These are phyloP conservation scores for Vicugna pacos DNA, from an alignment of 2,113 vertebrate species.

Conservation along the genomic window DNA sequence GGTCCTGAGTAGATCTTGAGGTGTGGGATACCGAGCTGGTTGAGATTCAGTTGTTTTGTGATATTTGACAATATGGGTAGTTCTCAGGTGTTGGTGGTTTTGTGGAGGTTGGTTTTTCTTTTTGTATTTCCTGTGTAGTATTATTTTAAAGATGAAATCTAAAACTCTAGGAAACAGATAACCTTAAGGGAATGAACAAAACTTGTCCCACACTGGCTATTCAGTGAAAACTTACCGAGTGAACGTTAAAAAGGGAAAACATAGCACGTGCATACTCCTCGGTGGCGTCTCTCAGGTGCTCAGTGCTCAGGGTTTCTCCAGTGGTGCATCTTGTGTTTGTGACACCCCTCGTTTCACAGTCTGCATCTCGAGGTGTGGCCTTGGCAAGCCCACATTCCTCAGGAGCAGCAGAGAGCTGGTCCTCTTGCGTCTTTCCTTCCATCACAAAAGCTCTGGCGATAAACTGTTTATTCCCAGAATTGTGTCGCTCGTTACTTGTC, in stretches of 20 bases:
- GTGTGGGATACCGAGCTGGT: neutral
- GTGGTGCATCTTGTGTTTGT: neutral
- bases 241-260: neutral
- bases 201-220: neutral
- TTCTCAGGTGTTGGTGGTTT: conserved; percentile 57
- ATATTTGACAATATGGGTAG: neutral
- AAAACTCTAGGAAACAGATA: conserved; percentile 35
- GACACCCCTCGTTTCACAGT: conserved; percentile 59
- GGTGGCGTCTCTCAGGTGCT: conserved; percentile 14
- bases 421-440: conserved; percentile 62
- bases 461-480: conserved; percentile 66
- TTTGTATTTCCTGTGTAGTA: conserved; percentile 33
- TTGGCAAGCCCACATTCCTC: conserved; percentile 53
- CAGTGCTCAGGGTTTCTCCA: conserved; percentile 29
- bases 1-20: conserved; percentile 3
- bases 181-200: neutral
- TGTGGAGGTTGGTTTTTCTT: conserved; percentile 37
- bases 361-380: conserved; percentile 59
- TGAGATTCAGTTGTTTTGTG: conserved; percentile 29
- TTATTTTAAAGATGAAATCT: conserved; percentile 40
- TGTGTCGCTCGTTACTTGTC: conserved; percentile 62
- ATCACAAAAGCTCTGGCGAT: conserved; percentile 65
- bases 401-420: conserved; percentile 60
- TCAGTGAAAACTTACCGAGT: neutral
- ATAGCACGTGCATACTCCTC: rapidly evolving